Percentiles rank a stretch among this genome's conserved stretches.
phyloP scores from a whole-genome alignment of 2,888 invertebrate species.

The Chloroclystis v-ata region DNA sequence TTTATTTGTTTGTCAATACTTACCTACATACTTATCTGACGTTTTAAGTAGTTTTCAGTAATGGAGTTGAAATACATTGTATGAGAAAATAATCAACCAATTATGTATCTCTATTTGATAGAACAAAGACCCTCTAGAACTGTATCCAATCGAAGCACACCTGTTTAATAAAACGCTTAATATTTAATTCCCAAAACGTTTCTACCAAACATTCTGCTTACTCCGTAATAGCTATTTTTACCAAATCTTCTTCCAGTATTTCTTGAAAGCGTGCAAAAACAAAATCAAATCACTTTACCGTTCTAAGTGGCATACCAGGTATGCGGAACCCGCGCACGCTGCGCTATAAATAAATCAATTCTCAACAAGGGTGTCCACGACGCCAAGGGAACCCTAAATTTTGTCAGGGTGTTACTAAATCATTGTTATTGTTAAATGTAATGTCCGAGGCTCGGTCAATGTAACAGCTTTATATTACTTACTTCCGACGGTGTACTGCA shows the following conservation, averaged over 20 bases:
- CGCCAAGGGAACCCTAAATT: conserved; percentile 66
- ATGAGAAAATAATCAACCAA: too few species aligned
- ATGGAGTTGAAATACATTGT: too few species aligned
- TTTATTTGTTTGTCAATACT: too few species aligned
- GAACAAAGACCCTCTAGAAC: neutral
- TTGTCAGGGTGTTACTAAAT: conserved; percentile 60
- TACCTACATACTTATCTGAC: too few species aligned
- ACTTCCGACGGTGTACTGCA: conserved; percentile 15
- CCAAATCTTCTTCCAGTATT: conserved; percentile 1
- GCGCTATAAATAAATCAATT: conserved; percentile 67
- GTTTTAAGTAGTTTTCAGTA: too few species aligned
- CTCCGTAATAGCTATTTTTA: conserved; percentile 4
- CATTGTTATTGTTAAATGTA: conserved; percentile 64
- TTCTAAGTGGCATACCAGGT: conserved; percentile 51
- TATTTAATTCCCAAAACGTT: conserved; percentile 10
- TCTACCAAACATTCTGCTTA: conserved; percentile 7
- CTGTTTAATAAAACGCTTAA: neutral
- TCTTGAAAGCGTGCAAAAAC: conserved; percentile 10
- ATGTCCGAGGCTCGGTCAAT: conserved; percentile 25
- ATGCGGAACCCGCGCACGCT: conserved; percentile 46
- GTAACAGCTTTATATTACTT: conserved; percentile 22
- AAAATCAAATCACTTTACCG: conserved; percentile 43
- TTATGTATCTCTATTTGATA: too few species aligned
- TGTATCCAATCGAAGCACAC: neutral
- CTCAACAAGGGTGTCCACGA: conserved; percentile 60